phyloP scores from a whole-genome alignment of 2,113 vertebrate genomes.

The Xiphorhynchus elegans region DNA sequence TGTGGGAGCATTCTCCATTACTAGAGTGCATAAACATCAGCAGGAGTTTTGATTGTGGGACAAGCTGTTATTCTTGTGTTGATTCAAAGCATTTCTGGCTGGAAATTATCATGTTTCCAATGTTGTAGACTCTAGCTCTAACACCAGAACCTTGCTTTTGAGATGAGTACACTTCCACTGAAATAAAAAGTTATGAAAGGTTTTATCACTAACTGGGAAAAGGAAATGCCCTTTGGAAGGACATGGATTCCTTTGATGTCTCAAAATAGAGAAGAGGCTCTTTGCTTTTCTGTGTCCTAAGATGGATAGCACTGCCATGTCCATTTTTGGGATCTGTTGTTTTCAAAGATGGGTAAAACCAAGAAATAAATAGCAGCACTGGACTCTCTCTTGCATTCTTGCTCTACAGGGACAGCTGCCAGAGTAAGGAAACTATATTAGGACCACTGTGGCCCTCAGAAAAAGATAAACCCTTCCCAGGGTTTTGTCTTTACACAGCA shows the following conservation, averaged over 20 bases:
- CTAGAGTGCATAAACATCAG: not conserved
- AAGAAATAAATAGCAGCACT: conserved; percentile 25
- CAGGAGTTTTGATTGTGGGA: not conserved
- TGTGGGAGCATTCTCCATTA: not conserved
- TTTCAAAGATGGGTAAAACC: conserved; percentile 1
- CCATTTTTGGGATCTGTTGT: not conserved
- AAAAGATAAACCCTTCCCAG: not conserved
- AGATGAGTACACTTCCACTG: not conserved
- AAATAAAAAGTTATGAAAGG: not conserved
- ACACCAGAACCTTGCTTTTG: not conserved
- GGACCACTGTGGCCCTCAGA: not conserved
- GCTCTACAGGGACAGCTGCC: not conserved
- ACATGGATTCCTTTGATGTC: not conserved
- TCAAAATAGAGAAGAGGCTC: not conserved
- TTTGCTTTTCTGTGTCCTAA: not conserved
- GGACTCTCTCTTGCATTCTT: not conserved
- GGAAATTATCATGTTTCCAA: not conserved
- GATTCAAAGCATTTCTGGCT: not conserved
- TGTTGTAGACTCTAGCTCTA: not conserved
- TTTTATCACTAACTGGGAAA: not conserved
- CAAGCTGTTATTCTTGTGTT: not conserved
- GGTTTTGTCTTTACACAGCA: not conserved
- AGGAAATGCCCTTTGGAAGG: not conserved
- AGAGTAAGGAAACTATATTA: not conserved
- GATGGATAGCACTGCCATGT: not conserved